Evolutionary conservation across 1,140 invertebrate genomes (phyloP).

Genomic region (Drosophila truncata): DNA sequence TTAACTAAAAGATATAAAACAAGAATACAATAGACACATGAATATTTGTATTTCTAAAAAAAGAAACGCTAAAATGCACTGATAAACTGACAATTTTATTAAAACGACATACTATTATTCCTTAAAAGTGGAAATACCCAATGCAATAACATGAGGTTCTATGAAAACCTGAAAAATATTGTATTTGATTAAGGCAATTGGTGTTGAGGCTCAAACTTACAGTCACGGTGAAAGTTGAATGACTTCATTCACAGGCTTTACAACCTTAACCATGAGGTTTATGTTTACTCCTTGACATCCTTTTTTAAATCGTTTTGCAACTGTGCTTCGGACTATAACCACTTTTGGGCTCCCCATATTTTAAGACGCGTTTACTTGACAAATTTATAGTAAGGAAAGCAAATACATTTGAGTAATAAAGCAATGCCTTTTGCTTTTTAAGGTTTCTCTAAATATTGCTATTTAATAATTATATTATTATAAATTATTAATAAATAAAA

Average conservation of each 20-base stretch:
- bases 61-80: neutral
- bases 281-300: conserved; percentile 20
- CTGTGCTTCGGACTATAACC: conserved; percentile 33
- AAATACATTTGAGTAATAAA: neutral
- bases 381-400: neutral
- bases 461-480: neutral
- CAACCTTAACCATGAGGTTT: conserved; percentile 8
- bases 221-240: neutral
- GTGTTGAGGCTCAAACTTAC: neutral
- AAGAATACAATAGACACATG: neutral
- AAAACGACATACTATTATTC: neutral
- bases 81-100: neutral
- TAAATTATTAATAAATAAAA: neutral
- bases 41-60: neutral
- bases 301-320: conserved; percentile 4
- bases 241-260: neutral
- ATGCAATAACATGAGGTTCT: too few species aligned
- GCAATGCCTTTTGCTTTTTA: neutral
- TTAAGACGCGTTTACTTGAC: neutral
- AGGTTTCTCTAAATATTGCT: neutral
- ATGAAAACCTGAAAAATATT: neutral
- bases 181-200: neutral
- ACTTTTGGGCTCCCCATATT: conserved; percentile 18
- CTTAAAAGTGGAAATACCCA: neutral
- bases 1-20: neutral